Evolutionary conservation across 2,113 vertebrate species (phyloP).

Genomic region (Poeciliopsis turrubarensis): DNA sequence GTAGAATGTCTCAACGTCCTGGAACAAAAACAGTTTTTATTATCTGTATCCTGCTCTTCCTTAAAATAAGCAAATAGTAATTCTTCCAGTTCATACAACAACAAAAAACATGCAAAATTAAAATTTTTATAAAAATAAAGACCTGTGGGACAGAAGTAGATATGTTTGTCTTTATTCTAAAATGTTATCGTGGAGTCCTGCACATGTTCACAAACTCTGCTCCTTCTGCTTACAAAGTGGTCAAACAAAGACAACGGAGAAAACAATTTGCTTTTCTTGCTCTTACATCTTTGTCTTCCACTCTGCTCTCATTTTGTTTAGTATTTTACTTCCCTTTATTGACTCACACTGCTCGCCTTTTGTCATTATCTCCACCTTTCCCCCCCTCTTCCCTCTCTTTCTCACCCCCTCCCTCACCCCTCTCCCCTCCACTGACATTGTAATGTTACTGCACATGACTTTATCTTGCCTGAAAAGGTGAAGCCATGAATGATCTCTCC

Average conservation of each 20-base stretch:
- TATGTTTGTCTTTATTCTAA: conserved; percentile 4
- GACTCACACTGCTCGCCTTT: conserved; percentile 51
- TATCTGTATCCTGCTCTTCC: not conserved
- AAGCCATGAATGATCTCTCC: conserved; percentile 99
- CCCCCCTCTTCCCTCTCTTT: conserved; percentile 42
- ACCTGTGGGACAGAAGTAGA: not conserved
- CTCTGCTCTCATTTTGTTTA: conserved; percentile 48
- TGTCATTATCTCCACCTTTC: conserved; percentile 65
- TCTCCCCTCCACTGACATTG: conserved; percentile 90
- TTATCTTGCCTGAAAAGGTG: conserved; percentile 99
- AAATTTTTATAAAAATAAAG: conserved; percentile 1
- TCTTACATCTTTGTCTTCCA: conserved; percentile 57
- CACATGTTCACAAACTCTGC: conserved; percentile 23
- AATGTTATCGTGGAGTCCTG: conserved; percentile 12
- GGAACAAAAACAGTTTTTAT: not conserved
- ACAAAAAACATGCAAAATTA: not conserved
- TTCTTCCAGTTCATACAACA: not conserved
- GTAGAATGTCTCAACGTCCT: not conserved
- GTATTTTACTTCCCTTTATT: conserved; percentile 54
- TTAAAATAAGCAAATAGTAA: not conserved
- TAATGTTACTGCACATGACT: conserved; percentile 98
- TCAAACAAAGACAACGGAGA: conserved; percentile 19
- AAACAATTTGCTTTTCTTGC: conserved; percentile 34
- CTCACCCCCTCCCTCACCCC: conserved; percentile 62
- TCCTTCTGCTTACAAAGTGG: conserved; percentile 36